phyloP scores from a whole-genome alignment of 1,140 invertebrate species.

The Dendroctonus valens region DNA sequence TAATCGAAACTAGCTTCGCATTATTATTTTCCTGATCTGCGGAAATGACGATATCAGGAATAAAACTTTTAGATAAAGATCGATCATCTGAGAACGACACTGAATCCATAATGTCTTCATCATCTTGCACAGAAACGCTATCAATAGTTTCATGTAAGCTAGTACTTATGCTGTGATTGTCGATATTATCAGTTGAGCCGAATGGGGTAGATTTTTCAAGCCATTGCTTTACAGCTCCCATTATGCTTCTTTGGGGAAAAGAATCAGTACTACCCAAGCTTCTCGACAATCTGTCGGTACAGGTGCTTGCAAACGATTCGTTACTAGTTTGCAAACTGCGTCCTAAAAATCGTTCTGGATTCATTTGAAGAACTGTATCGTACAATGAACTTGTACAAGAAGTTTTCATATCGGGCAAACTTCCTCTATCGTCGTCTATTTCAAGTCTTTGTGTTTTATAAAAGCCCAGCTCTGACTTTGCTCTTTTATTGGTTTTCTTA shows the following conservation, averaged over 20 bases:
- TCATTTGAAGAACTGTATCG: constrained; percentile 42
- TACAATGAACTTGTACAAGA: constrained; percentile 36
- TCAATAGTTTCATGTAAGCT: constrained; percentile 35
- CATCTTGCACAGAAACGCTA: constrained; percentile 33
- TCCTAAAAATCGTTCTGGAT: constrained; percentile 42
- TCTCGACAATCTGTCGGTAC: constrained; percentile 33
- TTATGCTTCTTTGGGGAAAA: constrained; percentile 43
- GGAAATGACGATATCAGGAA: constrained; percentile 27
- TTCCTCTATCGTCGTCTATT: constrained; percentile 40
- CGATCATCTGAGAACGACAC: constrained; percentile 18
- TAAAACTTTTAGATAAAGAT: constrained; percentile 16
- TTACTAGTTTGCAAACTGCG: constrained; percentile 35
- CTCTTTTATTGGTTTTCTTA: constrained; percentile 38
- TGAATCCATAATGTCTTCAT: constrained; percentile 32
- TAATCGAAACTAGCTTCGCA: not conserved
- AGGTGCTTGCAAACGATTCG: constrained; percentile 38
- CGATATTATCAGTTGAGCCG: constrained; percentile 39
- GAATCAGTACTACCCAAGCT: constrained; percentile 44
- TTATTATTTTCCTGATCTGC: constrained; percentile 29
- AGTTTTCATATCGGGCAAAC: constrained; percentile 45
- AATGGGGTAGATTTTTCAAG: constrained; percentile 42
- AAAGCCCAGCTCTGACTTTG: constrained; percentile 45
- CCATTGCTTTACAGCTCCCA: constrained; percentile 47
- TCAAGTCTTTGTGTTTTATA: constrained; percentile 28
- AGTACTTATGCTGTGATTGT: constrained; percentile 32